Evolutionary conservation across 2,797 vertebrate species (phyloP).

Genomic region (Sternarchorhynchus goeldii): DNA sequence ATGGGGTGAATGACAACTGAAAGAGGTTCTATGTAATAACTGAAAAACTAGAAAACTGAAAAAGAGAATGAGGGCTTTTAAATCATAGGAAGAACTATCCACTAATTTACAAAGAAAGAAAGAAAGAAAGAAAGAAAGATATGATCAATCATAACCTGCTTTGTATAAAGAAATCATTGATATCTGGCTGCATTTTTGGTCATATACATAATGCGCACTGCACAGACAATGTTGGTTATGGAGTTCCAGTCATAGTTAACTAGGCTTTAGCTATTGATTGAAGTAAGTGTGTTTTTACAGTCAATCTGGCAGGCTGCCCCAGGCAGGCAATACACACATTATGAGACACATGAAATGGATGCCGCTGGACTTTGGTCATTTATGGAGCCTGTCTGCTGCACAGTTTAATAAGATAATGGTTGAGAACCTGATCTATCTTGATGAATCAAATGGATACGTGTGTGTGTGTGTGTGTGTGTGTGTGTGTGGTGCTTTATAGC

Average conservation of each 20-base stretch:
- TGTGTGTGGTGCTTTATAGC: not conserved
- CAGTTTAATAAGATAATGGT: not conserved
- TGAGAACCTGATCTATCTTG: constrained; percentile 1
- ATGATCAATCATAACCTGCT: constrained; percentile 1
- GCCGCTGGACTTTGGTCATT: constrained; percentile 15
- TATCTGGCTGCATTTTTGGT: constrained; percentile 22
- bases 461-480: not conserved
- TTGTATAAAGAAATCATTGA: not conserved
- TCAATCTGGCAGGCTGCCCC: constrained; percentile 22
- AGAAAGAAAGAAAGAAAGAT: not conserved
- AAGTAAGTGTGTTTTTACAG: constrained; percentile 36
- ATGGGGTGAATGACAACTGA: not conserved
- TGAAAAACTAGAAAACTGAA: not conserved
- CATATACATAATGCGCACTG: constrained; percentile 25
- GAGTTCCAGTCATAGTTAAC: constrained; percentile 23
- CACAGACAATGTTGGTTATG: constrained; percentile 26
- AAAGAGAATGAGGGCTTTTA: not conserved
- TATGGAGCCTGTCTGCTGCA: not conserved
- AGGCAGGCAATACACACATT: constrained; percentile 26
- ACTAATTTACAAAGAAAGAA: not conserved
- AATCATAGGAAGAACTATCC: not conserved
- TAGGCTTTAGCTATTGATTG: constrained; percentile 37
- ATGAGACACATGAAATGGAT: constrained; percentile 21
- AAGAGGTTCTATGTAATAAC: constrained; percentile 15
- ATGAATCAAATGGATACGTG: too few relatives aligned